Evolutionary conservation across 2,113 vertebrate genomes (phyloP).

Genomic region (Erinaceus europaeus): DNA sequence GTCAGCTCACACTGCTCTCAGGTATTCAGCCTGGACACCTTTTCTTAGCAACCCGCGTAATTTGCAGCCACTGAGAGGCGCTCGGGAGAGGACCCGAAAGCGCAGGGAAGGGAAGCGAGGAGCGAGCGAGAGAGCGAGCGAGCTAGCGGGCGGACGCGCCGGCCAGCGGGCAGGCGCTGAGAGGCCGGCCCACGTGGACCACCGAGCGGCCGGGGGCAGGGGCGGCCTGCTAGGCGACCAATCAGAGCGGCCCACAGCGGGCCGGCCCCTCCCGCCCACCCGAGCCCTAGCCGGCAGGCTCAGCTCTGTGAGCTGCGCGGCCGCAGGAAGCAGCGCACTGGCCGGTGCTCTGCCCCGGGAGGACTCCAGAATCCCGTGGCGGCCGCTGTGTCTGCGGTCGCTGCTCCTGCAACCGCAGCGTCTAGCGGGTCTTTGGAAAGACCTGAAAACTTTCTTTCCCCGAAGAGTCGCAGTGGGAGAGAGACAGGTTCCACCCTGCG

Average conservation of each 20-base stretch:
- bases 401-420: background rate
- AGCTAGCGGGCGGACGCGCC: too few relatives aligned
- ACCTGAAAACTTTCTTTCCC: background rate
- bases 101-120: rapidly evolving
- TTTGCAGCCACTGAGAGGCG: conserved; percentile 34
- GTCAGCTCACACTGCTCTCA: background rate
- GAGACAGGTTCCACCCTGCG: background rate
- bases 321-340: background rate
- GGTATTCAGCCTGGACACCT: background rate
- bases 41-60: background rate
- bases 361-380: rapidly evolving
- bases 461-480: background rate
- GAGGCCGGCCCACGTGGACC: conserved; percentile 35
- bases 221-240: background rate
- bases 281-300: too few relatives aligned
- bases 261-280: background rate
- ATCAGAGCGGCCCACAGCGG: conserved; percentile 34
- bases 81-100: background rate
- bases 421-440: background rate
- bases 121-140: rapidly evolving
- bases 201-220: background rate
- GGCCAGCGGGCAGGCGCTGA: too few relatives aligned
- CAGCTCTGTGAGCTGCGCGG: background rate
- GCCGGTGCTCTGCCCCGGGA: background rate
- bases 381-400: background rate